phyloP scores from a whole-genome alignment of 2,797 vertebrate species.

The Hafferia zeledoni region DNA sequence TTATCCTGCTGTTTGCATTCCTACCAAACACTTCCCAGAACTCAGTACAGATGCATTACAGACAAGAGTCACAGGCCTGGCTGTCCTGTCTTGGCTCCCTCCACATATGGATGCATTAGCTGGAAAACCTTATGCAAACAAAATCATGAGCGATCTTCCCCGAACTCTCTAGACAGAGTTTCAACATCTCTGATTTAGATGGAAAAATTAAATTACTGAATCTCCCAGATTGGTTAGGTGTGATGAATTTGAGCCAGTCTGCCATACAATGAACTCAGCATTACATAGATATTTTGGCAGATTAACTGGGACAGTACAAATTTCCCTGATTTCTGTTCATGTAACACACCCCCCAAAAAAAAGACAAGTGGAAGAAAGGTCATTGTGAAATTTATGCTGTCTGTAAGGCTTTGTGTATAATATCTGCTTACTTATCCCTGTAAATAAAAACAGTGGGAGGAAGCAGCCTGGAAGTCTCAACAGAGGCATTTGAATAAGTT shows the following conservation, averaged over 20 bases:
- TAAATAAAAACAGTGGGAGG: background rate
- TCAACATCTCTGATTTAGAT: background rate
- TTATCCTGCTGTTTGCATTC: background rate
- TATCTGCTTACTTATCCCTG: background rate
- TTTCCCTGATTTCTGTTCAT: background rate
- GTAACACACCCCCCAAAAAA: background rate
- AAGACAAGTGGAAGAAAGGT: background rate
- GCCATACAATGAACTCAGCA: fast-evolving
- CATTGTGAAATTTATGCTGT: background rate
- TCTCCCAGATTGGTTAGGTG: background rate
- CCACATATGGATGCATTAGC: background rate
- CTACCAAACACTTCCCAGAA: background rate
- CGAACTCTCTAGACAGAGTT: background rate
- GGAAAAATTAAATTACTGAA: background rate
- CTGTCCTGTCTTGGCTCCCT: background rate
- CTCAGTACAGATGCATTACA: background rate
- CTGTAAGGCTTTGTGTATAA: background rate
- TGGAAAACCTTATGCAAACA: background rate
- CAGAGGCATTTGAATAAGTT: background rate
- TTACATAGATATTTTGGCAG: background rate
- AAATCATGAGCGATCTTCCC: background rate
- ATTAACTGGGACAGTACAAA: background rate
- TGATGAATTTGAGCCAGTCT: background rate
- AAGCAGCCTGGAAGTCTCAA: background rate
- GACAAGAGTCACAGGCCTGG: background rate